Base-by-base conservation (phyloP, 2,888 invertebrate species). In the Caenorhabditis panamensis region DNA sequence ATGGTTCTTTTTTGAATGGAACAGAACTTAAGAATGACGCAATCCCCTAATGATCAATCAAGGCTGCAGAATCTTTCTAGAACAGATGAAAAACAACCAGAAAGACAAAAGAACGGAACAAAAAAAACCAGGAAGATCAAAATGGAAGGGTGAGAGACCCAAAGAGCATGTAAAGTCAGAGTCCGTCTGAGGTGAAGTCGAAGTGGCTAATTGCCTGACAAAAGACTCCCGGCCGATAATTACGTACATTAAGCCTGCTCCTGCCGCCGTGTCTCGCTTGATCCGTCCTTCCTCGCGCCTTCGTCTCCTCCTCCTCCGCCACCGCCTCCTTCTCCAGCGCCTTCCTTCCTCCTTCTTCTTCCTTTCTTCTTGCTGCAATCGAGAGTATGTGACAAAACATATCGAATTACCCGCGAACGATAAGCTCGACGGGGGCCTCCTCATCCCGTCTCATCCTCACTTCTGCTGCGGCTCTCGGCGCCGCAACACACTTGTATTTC, bases 331-430 rank as follows among this genome's bases (percentile, higher is more conserved):
- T 72, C 41, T 47, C 18, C 53, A 22, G 28, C 56, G 44, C 28
- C 37, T 44, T 64, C 59, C 51, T 66, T 20, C 11, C 51, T 64
- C 18, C 31, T 9, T 31, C n/a, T n/a, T n/a, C n/a, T n/a, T n/a
- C n/a, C n/a, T 56, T 73, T 73, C 56, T n/a, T 28, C 49, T 11
- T 59, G 20, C 64, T 75, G 75, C 75, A 75, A 75, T 75, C 66
- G 59, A 75, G 59, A 75, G 75, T 75, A 75, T 75, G 75, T 66
- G 75, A 75, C 75, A 75, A 75, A 75, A 75, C 75, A 75, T 75
- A 75, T 75, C 75, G 66, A 75, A 75, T 75, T 75, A 75, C 75
- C 75, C 73, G 71, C 24, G 24, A 75, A 75, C 75, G 75, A 75
- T 75, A 66, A 75, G 59, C 75, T 62, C 56, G 26, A n/a, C n/a